Conservation (phyloP, 2,888 invertebrate species). For the Boloria selene region DNA sequence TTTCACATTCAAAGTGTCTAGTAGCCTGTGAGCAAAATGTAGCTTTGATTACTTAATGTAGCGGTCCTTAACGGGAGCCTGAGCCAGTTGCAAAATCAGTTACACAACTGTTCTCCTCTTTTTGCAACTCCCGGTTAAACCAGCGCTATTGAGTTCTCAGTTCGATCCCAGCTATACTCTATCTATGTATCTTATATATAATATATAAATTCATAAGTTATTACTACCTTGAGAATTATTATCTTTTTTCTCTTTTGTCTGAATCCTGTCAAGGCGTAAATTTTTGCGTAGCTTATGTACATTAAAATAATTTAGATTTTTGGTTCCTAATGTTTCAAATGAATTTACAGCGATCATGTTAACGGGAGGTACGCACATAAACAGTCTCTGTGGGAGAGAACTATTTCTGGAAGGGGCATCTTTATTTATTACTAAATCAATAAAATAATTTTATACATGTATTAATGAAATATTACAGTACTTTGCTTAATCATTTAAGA, state of each 20-base stretch:
- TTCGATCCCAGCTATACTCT: conserved; percentile 19
- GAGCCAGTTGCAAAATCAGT: conserved; percentile 50
- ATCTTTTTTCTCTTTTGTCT: no score
- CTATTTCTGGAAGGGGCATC: no score
- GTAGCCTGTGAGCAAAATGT: conserved; percentile 46
- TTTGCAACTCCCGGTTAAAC: conserved; percentile 24
- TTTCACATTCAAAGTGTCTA: conserved; percentile 14
- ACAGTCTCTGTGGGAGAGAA: not conserved
- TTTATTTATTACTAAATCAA: no score
- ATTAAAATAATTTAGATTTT: not conserved
- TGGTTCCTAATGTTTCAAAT: no score
- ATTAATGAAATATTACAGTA: conserved; percentile 15
- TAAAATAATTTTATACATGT: not conserved
- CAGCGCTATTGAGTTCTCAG: conserved; percentile 29
- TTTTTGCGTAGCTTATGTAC: not conserved
- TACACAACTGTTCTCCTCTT: conserved; percentile 48
- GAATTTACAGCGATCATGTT: no score
- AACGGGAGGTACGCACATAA: no score
- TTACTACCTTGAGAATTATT: no score
- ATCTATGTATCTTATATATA: not conserved
- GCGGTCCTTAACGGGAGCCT: conserved; percentile 66
- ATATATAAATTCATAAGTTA: no score
- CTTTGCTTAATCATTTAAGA: conserved; percentile 19
- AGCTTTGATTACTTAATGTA: conserved; percentile 52
- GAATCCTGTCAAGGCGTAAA: no score